These are phyloP conservation scores for Oligia fasciuncula DNA, from an alignment of 2,888 invertebrate species.

Conservation along the genomic window DNA sequence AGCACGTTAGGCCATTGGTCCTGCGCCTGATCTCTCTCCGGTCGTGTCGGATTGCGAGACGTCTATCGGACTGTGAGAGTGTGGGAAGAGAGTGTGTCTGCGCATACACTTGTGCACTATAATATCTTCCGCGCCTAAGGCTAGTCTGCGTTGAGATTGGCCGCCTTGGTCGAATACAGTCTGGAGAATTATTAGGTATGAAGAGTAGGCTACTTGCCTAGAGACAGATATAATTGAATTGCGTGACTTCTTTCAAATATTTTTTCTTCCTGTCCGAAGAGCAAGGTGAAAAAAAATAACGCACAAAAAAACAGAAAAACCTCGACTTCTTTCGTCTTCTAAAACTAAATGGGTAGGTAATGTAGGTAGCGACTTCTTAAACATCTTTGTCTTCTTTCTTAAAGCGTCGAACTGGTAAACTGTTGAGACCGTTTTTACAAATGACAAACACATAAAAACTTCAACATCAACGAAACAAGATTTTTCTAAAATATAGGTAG, in stretches of 20 bases:
- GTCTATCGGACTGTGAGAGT: background rate
- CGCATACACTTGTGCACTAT: background rate
- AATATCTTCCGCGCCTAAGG: background rate
- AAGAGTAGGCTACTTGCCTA: background rate
- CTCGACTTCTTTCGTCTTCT: background rate
- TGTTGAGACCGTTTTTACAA: background rate
- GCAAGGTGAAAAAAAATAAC: background rate
- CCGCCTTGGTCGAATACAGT: background rate
- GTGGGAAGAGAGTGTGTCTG: background rate
- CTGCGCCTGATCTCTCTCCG: background rate
- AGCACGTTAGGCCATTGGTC: no score
- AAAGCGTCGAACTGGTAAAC: background rate
- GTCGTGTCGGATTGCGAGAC: no score
- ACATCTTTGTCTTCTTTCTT: background rate
- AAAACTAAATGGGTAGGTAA: constrained; percentile 30
- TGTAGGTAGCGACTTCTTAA: constrained; percentile 8
- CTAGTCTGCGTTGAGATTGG: background rate
- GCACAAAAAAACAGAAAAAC: background rate
- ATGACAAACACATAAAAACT: background rate
- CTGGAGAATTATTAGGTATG: no score
- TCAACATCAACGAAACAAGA: background rate
- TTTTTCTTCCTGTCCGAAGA: background rate
- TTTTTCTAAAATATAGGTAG: background rate
- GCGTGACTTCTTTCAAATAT: background rate
- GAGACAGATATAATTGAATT: background rate